These are phyloP conservation scores for Rapana venosa DNA, from an alignment of 2,888 invertebrate species.

Conservation along the genomic window DNA sequence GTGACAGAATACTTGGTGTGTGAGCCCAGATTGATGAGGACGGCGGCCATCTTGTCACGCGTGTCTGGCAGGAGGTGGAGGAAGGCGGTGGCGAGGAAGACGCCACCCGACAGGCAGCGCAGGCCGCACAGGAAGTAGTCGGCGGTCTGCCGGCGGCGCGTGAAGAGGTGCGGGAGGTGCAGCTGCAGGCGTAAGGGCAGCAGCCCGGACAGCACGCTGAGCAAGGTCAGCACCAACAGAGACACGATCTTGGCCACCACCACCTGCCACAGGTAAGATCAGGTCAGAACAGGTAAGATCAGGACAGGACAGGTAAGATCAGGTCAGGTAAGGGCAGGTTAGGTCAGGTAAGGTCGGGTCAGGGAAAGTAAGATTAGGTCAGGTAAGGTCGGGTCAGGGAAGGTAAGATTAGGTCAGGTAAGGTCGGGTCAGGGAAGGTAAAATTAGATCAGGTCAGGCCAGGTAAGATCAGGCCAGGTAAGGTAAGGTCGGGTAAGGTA, in stretches of 20 bases:
- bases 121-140: slow-evolving; percentile 68
- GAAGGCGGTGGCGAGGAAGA: slow-evolving; percentile 68
- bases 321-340: not conserved
- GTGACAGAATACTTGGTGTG: slow-evolving; percentile 68
- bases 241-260: slow-evolving; percentile 71
- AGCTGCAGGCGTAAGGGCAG: slow-evolving; percentile 66
- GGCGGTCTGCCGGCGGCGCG: slow-evolving; percentile 58
- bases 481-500: not conserved
- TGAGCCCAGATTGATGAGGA: slow-evolving; percentile 66
- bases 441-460: not conserved
- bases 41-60: slow-evolving; percentile 63
- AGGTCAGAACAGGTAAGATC: not conserved
- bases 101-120: slow-evolving; percentile 66
- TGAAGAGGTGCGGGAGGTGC: slow-evolving; percentile 61
- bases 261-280: slow-evolving; percentile 54
- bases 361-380: not conserved
- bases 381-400: not conserved
- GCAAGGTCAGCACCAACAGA: slow-evolving; percentile 62
- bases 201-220: slow-evolving; percentile 67
- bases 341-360: not conserved
- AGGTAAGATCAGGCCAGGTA: not conserved
- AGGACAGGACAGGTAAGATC: not conserved
- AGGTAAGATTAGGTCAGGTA: not conserved
- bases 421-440: not conserved
- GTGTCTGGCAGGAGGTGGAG: slow-evolving; percentile 71